Evolutionary conservation across 2,888 invertebrate species (phyloP).

Genomic region (Volucella inflata): DNA sequence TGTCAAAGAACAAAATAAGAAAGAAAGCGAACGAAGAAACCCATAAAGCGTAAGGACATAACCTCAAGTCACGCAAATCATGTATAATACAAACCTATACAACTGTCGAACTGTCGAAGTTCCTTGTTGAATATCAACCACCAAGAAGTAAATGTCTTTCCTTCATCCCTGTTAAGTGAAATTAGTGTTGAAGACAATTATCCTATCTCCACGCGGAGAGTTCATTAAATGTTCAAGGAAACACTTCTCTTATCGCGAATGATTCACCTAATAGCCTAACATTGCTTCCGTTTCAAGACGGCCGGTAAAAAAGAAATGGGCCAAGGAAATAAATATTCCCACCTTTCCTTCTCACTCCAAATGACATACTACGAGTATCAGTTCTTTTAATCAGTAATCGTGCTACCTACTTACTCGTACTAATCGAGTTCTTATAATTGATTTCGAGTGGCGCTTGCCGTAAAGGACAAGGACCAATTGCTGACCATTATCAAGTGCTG

Average conservation of each 20-base stretch:
- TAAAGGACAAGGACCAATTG: conserved; percentile 13
- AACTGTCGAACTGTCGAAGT: conserved; percentile 50
- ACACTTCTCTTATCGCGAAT: conserved; percentile 59
- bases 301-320: conserved; percentile 19
- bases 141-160: neutral
- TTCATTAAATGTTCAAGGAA: conserved; percentile 67
- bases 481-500: conserved; percentile 54
- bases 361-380: conserved; percentile 43
- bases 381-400: conserved; percentile 61
- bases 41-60: conserved; percentile 26
- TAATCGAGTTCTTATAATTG: conserved; percentile 59
- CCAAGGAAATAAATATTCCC: conserved; percentile 39
- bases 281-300: conserved; percentile 43
- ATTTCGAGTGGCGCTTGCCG: conserved; percentile 49
- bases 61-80: conserved; percentile 70
- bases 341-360: neutral
- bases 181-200: conserved; percentile 63
- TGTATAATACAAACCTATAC: conserved; percentile 32
- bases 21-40: neutral
- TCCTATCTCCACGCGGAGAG: conserved; percentile 58
- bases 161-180: conserved; percentile 46
- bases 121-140: conserved; percentile 41
- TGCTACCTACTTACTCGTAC: conserved; percentile 60
- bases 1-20: neutral
- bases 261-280: conserved; percentile 52